Conservation (phyloP, 2,888 invertebrate genomes). For the Ramazzottius varieornatus region DNA sequence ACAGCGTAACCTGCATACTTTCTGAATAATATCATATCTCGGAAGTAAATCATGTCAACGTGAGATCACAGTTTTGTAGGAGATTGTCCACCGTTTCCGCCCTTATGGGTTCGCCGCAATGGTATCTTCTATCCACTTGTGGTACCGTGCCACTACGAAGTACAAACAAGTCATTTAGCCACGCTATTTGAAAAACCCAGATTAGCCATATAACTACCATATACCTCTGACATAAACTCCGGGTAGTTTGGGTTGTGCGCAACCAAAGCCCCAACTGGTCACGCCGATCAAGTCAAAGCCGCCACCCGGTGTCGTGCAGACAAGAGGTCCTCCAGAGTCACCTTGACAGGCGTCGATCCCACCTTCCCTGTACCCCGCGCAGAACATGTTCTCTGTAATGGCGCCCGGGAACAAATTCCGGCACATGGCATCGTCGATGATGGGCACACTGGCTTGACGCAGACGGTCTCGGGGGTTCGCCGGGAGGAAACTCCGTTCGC, state of each 20-base stretch:
- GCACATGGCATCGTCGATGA: slow-evolving; percentile 14
- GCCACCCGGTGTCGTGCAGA: slow-evolving; percentile 14
- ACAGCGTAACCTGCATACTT: too few relatives aligned
- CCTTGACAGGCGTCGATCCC: slow-evolving; percentile 20
- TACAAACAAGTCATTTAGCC: too few relatives aligned
- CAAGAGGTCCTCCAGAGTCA: slow-evolving; percentile 21
- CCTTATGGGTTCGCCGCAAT: background rate
- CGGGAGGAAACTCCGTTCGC: background rate
- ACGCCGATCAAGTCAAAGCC: slow-evolving; percentile 13
- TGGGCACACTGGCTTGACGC: slow-evolving; percentile 16
- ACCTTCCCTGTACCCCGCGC: slow-evolving; percentile 17
- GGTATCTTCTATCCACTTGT: background rate
- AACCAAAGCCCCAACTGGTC: slow-evolving; percentile 18
- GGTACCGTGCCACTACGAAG: background rate
- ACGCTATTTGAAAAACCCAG: too few relatives aligned
- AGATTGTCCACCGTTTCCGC: too few relatives aligned
- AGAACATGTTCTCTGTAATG: slow-evolving; percentile 10
- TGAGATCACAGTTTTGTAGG: too few relatives aligned
- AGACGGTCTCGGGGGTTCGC: slow-evolving; percentile 9
- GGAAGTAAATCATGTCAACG: too few relatives aligned
- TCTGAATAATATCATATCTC: too few relatives aligned
- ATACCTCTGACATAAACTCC: background rate
- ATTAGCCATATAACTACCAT: too few relatives aligned
- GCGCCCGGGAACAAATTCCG: slow-evolving; percentile 13
- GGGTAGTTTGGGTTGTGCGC: background rate